Evolutionary conservation across 2,113 vertebrate species (phyloP).

Genomic region (Conger conger): DNA sequence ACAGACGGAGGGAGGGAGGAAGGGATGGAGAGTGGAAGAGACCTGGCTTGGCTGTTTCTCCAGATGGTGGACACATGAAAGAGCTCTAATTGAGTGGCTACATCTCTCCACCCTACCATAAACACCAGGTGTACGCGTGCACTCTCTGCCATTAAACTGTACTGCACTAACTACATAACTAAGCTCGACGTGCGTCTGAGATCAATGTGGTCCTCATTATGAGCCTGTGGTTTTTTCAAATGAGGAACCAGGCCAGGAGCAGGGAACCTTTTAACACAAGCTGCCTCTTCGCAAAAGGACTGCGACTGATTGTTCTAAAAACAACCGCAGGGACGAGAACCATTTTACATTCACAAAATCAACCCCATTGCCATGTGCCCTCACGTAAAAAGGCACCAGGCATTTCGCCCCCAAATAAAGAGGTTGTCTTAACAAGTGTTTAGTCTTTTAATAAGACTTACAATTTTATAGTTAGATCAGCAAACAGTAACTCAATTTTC

Average conservation of each 20-base stretch:
- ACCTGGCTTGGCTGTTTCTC: background rate
- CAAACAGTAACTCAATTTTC: too few relatives aligned
- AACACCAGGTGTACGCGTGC: background rate
- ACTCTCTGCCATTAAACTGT: background rate
- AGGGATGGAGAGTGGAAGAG: background rate
- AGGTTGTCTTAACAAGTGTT: too few relatives aligned
- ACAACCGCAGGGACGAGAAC: background rate
- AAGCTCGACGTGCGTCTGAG: background rate
- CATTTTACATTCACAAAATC: background rate
- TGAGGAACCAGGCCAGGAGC: background rate
- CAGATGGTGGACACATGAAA: conserved; percentile 30
- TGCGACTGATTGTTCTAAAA: background rate
- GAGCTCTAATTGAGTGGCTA: conserved; percentile 8
- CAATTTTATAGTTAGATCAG: too few relatives aligned
- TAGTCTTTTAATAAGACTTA: too few relatives aligned
- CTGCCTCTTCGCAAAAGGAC: background rate
- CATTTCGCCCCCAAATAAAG: too few relatives aligned
- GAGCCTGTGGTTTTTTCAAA: background rate
- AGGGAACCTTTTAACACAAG: background rate
- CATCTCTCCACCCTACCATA: background rate
- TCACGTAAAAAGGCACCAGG: too few relatives aligned
- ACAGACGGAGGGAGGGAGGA: background rate
- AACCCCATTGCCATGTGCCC: too few relatives aligned
- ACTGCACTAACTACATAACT: background rate
- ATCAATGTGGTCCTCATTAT: background rate